These are phyloP conservation scores for Coelinius sp. DNA, from an alignment of 2,888 invertebrate genomes.

Conservation along the genomic window DNA sequence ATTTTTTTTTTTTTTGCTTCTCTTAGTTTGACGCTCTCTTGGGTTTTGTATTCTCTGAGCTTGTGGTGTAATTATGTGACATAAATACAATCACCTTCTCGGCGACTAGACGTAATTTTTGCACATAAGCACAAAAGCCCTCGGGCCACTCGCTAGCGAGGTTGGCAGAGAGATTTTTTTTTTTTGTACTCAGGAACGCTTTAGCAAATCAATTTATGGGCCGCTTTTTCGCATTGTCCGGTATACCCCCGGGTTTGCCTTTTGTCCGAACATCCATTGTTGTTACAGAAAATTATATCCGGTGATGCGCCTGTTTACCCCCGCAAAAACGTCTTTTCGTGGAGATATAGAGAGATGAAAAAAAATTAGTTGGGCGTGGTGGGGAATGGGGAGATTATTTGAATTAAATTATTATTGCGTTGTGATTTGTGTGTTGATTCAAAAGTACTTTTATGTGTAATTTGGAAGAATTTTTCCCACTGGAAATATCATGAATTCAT, in stretches of 20 bases:
- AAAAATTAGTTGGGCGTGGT: neutral
- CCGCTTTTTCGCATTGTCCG: conserved; percentile 66
- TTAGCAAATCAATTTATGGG: conserved; percentile 70
- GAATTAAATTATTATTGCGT: no score
- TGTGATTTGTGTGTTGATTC: no score
- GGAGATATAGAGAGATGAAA: neutral
- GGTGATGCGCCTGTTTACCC: conserved; percentile 58
- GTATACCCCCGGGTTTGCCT: conserved; percentile 42
- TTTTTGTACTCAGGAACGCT: conserved; percentile 47
- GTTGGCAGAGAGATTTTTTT: conserved; percentile 32
- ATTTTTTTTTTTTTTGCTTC: conserved; percentile 24
- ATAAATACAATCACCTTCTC: conserved; percentile 41
- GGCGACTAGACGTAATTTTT: conserved; percentile 38
- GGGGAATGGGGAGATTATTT: neutral
- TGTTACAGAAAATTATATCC: conserved; percentile 66
- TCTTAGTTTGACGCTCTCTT: neutral
- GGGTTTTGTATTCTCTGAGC: conserved; percentile 17
- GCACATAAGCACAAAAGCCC: conserved; percentile 42
- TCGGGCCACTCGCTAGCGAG: conserved; percentile 18
- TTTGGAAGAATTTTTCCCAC: no score
- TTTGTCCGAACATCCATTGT: conserved; percentile 57
- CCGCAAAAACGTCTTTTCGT: conserved; percentile 6
- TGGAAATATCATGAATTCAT: no score
- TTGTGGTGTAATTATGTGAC: conserved; percentile 38
- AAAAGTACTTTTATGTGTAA: neutral